phyloP scores from a whole-genome alignment of 1,140 invertebrate genomes.

The Dermatophagoides farinae region DNA sequence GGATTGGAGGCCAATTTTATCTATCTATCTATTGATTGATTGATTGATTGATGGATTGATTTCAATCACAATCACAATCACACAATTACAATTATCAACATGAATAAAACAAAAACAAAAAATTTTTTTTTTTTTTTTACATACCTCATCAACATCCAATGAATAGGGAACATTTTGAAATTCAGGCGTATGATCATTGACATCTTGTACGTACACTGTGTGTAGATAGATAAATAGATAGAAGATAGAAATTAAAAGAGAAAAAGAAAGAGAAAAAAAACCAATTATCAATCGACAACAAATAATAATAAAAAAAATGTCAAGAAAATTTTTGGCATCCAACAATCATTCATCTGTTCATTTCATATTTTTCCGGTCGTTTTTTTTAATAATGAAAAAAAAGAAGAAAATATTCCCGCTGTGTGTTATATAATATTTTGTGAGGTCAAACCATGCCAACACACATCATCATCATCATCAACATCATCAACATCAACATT shows the following conservation, averaged over 20 bases:
- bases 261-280: background rate
- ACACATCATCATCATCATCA: too few relatives aligned
- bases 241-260: slow-evolving; percentile 3
- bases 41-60: too few relatives aligned
- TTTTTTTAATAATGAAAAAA: too few relatives aligned
- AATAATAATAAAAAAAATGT: background rate
- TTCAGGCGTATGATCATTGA: slow-evolving; percentile 46
- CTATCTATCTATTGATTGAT: too few relatives aligned
- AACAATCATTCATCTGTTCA: too few relatives aligned
- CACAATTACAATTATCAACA: background rate
- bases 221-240: background rate
- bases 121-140: background rate
- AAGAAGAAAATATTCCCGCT: too few relatives aligned
- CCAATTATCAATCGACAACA: background rate
- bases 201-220: slow-evolving; percentile 28
- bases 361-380: too few relatives aligned
- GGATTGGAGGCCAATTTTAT: too few relatives aligned
- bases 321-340: background rate
- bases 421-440: too few relatives aligned
- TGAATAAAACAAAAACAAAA: background rate
- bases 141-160: slow-evolving; percentile 46
- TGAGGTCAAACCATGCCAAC: too few relatives aligned
- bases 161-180: slow-evolving; percentile 46
- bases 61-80: too few relatives aligned
- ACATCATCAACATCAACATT: too few relatives aligned